Conservation (phyloP, 2,888 invertebrate genomes). For the Lasius fuliginosus region DNA sequence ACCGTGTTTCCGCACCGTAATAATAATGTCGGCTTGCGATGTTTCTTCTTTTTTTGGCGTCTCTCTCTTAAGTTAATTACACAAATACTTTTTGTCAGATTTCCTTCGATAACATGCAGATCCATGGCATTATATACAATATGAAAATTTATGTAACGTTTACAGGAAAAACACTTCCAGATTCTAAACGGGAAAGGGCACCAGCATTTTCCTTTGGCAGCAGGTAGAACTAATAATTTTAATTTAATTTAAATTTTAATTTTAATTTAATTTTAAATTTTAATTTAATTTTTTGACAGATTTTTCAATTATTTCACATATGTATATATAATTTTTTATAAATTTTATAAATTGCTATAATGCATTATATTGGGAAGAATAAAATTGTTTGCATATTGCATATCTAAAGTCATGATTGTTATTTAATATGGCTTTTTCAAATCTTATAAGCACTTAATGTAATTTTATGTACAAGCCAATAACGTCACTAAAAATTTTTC, state of each 20-base stretch:
- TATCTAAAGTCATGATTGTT: neutral
- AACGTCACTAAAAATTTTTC: constrained; percentile 47
- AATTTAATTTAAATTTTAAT: too few relatives aligned
- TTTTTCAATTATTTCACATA: neutral
- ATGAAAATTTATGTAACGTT: neutral
- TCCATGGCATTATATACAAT: neutral
- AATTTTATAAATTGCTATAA: constrained; percentile 9
- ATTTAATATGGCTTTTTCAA: neutral
- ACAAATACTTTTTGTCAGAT: neutral
- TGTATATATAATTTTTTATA: neutral
- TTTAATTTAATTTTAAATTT: too few relatives aligned
- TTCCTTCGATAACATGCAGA: neutral
- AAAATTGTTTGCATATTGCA: neutral
- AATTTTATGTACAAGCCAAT: neutral
- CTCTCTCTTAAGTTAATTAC: neutral
- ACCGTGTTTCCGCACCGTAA: neutral
- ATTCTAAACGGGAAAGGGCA: constrained; percentile 92
- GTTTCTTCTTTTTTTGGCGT: neutral
- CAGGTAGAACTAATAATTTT: constrained; percentile 79
- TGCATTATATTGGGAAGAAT: neutral
- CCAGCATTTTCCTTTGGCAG: constrained; percentile 95
- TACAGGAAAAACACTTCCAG: constrained; percentile 91
- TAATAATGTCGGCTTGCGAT: constrained; percentile 1
- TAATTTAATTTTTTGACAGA: neutral
- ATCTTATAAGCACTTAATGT: neutral